Conservation (phyloP, 2,113 vertebrate species). For the Chinchilla lanigera region DNA sequence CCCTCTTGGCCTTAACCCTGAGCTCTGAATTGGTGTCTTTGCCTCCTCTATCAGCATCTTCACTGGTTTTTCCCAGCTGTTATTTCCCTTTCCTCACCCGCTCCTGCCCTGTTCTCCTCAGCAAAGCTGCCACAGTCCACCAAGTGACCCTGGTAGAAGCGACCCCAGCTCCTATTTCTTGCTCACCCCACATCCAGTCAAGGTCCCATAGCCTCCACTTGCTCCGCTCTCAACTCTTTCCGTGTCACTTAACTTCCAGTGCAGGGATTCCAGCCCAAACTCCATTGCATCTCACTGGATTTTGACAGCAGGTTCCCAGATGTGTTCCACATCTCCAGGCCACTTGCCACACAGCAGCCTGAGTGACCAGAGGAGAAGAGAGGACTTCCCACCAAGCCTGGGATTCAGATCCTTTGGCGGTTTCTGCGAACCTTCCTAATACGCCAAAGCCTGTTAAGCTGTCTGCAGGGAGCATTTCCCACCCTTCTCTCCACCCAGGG, state of each 20-base stretch:
- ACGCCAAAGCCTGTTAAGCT: neutral
- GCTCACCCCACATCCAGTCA: neutral
- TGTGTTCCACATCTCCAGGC: fast-evolving
- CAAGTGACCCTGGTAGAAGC: neutral
- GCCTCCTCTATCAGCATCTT: neutral
- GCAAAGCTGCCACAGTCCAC: neutral
- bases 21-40: neutral
- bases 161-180: neutral
- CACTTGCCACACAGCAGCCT: neutral
- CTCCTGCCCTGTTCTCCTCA: neutral
- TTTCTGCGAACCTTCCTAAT: neutral
- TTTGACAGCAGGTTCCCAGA: no score
- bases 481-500: neutral
- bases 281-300: neutral
- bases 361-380: neutral
- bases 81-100: neutral
- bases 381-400: fast-evolving
- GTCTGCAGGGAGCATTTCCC: neutral
- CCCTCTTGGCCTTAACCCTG: neutral
- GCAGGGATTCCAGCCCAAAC: neutral
- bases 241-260: no score
- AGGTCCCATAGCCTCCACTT: neutral
- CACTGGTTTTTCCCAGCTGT: neutral
- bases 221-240: neutral
- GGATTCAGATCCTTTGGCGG: neutral